Base-by-base conservation (phyloP, 2,113 vertebrate species). In the Holacanthus passer region DNA sequence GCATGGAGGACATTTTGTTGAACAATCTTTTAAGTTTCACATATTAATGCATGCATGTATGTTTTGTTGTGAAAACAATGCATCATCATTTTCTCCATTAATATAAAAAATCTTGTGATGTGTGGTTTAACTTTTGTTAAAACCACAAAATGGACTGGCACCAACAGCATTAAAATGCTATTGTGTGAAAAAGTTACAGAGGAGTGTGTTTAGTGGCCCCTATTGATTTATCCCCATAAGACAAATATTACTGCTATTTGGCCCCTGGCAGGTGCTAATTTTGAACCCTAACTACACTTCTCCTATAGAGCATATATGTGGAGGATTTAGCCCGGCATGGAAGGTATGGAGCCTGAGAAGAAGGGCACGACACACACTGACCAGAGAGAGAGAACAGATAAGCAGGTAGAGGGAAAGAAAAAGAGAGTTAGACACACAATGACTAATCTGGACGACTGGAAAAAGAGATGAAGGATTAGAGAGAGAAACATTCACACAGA, bases 361-460 rank as follows among this genome's bases (percentile, higher is more conserved):
- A 50, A 39, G 22, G 20, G 43, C 29, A 68, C 8, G 4, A 77
- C 50, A 73, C 27, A 64, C 32, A 55, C 24, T 41, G 52, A 29
- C 52, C 11, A 69, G 27, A 78, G 9, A 80, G 48, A 31, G 37
- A 48, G 77, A 75, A 37, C 45, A 75, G 86, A 82, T 70, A 82
- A 75, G 76, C 55, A 73, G 64, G 71, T 77, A 84, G 52, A 67
- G 27, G 31, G 29, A 35, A 47, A 74, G 70, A 82, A 79, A 77
- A 62, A 65, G 41, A 58, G 35, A 66, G 37, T 58, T 45, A 77
- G n/a, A n/a, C 55, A 81, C 80, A 90, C 68, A 89, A 73, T 79
- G 68, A 84, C 77, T 89, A 86, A 91, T 88, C 88, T 92, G 86
- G 83, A 86, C 59, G 82, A 86, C 53, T 91, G 82, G 83, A 84